A percentile compares a stretch with the other conserved stretches of the same genome.
These are phyloP conservation scores for Gobiocypris rarus DNA, from an alignment of 2,113 vertebrate species.

Conservation along the genomic window DNA sequence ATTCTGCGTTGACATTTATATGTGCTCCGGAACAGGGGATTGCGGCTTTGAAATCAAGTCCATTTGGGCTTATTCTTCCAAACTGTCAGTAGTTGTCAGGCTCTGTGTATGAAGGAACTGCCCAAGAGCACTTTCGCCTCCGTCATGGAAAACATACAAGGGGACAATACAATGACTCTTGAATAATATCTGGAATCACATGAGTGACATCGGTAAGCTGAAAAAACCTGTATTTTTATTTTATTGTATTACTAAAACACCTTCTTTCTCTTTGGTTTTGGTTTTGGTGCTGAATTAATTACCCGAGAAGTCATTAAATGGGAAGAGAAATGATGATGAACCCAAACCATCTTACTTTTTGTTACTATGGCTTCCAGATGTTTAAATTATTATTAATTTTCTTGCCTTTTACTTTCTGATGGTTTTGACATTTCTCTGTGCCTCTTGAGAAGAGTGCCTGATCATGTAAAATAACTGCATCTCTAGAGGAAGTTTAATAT, in stretches of 20 bases:
- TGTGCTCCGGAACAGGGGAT: too few relatives aligned
- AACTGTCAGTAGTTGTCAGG: too few relatives aligned
- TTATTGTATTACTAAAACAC: neutral
- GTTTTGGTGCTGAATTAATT: neutral
- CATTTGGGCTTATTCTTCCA: too few relatives aligned
- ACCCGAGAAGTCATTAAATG: neutral
- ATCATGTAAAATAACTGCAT: conserved; percentile 16
- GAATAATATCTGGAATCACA: neutral
- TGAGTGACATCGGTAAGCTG: neutral
- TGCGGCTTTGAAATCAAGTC: too few relatives aligned
- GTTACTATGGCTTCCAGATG: neutral
- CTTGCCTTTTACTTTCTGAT: neutral
- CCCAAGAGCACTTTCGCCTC: too few relatives aligned
- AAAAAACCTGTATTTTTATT: too few relatives aligned
- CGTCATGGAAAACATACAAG: too few relatives aligned
- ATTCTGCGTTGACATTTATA: too few relatives aligned
- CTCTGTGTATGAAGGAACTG: too few relatives aligned
- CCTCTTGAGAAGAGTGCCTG: neutral
- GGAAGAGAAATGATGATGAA: neutral
- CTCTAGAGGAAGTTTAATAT: conserved; percentile 8
- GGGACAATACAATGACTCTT: neutral
- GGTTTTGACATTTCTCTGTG: neutral
- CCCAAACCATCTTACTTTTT: neutral
- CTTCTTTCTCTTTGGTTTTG: neutral
- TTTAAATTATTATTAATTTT: neutral